Evolutionary conservation across 2,888 invertebrate genomes (phyloP), one percentile per base, ranked within the genome.

Genomic region (Danaus chrysippus): DNA sequence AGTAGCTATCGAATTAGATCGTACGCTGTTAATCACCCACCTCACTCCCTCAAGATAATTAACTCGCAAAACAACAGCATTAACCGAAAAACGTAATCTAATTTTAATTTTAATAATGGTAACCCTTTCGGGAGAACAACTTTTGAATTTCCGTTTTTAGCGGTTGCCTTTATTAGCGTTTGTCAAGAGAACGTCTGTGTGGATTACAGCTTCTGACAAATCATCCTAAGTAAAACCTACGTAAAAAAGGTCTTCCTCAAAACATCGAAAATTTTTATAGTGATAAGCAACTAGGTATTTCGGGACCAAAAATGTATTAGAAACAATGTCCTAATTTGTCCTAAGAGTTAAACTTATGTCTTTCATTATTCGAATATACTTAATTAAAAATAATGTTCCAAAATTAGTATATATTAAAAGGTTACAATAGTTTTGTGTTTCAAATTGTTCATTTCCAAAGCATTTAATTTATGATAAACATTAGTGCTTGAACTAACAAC

Each of bases 41-140:
- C 73, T 68, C 68, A 68, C 73, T 70, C 73, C 74, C 79, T 76
- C 75, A 74, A 77, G 77, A 74, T 86, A 85, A 88, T 87, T 86
- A 87, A 80, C 76, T 72, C 76, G 77, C 77, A 80, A 83, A 83
- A 82, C 83, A 78, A 74, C 79, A 77, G 79, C 76, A 76, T 81
- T 81, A 81, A 77, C 77, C 82, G 84, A 86, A 86, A 87, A 86
- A 84, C 81, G 75, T 83, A 83, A 87, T 87, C 81, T 84, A 84
- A 87, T 86, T 87, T 86, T 86, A 84, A 86, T 87, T 85, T 86
- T 86, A 86, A 86, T 87, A 83, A 84, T 84, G 77, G 77, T 74
- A 77, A 80, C 78, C 81, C 76, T 77, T 77, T 76, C 70, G 77
- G 76, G 78, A 76, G 70, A 72, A 65, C 66, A 74, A 76, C 73